Evolutionary conservation across 2,888 invertebrate species (phyloP), one percentile per base, ranked within the genome.

Genomic region (Andrena bicolor): DNA sequence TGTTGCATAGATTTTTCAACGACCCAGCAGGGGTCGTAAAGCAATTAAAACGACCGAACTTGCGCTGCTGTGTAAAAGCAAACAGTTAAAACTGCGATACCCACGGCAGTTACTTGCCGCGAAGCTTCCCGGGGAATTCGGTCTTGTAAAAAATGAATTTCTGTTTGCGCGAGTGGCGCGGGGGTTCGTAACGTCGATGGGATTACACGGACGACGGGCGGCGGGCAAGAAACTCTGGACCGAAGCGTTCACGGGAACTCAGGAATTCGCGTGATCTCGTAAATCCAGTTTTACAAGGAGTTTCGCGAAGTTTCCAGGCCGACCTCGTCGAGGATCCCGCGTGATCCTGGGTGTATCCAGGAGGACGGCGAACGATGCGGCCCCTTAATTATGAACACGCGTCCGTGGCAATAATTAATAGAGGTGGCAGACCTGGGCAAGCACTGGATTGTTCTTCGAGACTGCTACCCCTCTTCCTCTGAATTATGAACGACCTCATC

Each of bases 361-460:
- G 16, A 41, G 69, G 65, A 48, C 63, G 48, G 7, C 32, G 30
- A 20, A 56, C 84, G 78, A 66, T 77, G 56, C 65, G 65, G 49
- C 56, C 61, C 82, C 90, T 90, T 90, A 90, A 91, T 91, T 91
- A 91, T 90, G 86, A 89, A 87, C 84, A 85, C 80, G 76, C 78
- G 87, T 89, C 88, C 63, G 80, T 61, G 73, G 86, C 85, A 86
- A 90, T 92, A 90, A 91, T 92, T 92, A 91, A 91, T 91, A 85
- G 86, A 82, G 64, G 73, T 65, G 77, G 73, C 77, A 84, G 74
- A 85, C 83, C 74, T 60, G 74, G 64, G 76, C 89, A 83, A 89
- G 84, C 83, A 86, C 71, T 64, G 83, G 76, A 85, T 82, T 83
- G 80, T 82, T 85, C 83, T 81, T 70, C 41, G 77, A 53, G 86